Percentiles rank a stretch among this genome's conserved stretches.
phyloP scores from a whole-genome alignment of 2,113 vertebrate species.

The Entelurus aequoreus region DNA sequence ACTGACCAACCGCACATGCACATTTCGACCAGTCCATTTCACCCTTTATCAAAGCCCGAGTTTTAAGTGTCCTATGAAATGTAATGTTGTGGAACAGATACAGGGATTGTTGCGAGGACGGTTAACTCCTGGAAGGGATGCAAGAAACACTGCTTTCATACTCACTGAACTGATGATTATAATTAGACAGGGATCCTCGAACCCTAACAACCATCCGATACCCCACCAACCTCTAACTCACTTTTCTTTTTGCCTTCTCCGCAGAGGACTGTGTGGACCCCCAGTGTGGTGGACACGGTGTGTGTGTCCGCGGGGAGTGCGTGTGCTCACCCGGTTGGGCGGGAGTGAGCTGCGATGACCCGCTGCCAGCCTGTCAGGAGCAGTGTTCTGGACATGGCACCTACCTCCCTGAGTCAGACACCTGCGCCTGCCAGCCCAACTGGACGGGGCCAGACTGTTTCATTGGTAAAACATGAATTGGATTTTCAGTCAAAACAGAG shows the following conservation, averaged over 20 bases:
- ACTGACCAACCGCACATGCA: constrained; percentile 22
- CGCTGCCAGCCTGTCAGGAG: constrained; percentile 88
- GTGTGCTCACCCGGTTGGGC: constrained; percentile 91
- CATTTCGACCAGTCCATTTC: constrained; percentile 44
- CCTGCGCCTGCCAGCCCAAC: constrained; percentile 87
- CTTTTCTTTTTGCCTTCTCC: constrained; percentile 23
- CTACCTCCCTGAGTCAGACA: constrained; percentile 80
- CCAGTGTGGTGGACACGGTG: constrained; percentile 83
- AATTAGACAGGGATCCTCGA: constrained; percentile 46
- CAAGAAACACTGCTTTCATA: constrained; percentile 74
- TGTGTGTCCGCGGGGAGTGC: constrained; percentile 89
- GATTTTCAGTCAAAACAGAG: constrained; percentile 25
- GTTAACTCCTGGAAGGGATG: constrained; percentile 72
- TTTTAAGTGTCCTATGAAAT: constrained; percentile 72
- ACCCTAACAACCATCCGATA: not conserved
- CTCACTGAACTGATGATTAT: constrained; percentile 66
- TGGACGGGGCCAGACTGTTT: constrained; percentile 94
- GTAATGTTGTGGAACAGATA: constrained; percentile 73
- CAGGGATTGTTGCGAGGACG: constrained; percentile 64
- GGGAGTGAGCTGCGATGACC: constrained; percentile 82
- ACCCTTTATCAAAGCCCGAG: constrained; percentile 61
- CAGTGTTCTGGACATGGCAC: constrained; percentile 92
- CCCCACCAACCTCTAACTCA: constrained; percentile 2
- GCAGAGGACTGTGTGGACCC: constrained; percentile 93
- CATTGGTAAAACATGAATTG: constrained; percentile 72